phyloP scores from a whole-genome alignment of 2,888 invertebrate species.

The Andrena chrysosceles region DNA sequence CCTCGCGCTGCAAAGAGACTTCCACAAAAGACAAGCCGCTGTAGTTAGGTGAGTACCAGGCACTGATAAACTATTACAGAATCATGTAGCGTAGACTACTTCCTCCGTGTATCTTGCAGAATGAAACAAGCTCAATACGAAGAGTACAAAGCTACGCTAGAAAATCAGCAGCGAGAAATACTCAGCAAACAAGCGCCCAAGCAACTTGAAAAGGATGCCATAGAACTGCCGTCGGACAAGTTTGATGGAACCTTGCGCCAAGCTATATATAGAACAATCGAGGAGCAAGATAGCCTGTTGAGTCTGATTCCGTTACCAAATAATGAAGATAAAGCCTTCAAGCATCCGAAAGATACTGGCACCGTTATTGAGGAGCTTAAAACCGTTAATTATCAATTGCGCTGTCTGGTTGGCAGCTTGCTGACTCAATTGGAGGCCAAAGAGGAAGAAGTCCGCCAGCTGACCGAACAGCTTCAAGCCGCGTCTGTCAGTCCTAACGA shows the following conservation, averaged over 20 bases:
- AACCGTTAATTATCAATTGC: constrained; percentile 88
- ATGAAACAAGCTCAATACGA: constrained; percentile 83
- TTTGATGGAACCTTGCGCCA: constrained; percentile 77
- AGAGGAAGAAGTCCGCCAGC: constrained; percentile 87
- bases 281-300: constrained; percentile 88
- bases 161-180: constrained; percentile 74
- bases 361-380: constrained; percentile 89
- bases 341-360: constrained; percentile 88
- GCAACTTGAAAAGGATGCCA: constrained; percentile 70
- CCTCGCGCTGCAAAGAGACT: constrained; percentile 89
- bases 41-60: constrained; percentile 76
- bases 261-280: constrained; percentile 88
- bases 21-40: constrained; percentile 89
- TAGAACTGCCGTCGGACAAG: constrained; percentile 63
- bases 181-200: constrained; percentile 74
- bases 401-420: constrained; percentile 87
- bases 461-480: constrained; percentile 86
- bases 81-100: background rate
- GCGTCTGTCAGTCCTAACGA: constrained; percentile 72
- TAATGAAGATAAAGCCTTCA: constrained; percentile 80
- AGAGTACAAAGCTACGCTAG: constrained; percentile 79
- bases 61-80: background rate
- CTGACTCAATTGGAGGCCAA: constrained; percentile 89
- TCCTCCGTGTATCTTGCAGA: constrained; percentile 66
- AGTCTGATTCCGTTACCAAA: constrained; percentile 74